Base-by-base conservation (phyloP, 2,888 invertebrate species). In the Incurvaria masculella region DNA sequence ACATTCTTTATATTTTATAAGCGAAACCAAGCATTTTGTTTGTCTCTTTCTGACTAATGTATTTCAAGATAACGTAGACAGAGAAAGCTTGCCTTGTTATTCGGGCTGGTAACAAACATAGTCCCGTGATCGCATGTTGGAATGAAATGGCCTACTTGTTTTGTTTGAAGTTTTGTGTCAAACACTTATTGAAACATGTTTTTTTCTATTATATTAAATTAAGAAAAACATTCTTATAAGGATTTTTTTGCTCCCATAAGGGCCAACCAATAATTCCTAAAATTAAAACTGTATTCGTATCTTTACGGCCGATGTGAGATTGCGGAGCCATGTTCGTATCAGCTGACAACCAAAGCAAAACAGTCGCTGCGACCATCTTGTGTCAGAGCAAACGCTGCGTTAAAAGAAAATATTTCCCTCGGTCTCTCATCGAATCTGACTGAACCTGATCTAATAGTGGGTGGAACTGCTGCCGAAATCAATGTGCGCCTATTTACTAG, bases 341-440 rank as follows among this genome's bases (percentile, higher is more conserved):
- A 79, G 79, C 79, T 79, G 79, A 79, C 79, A 79, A 75, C 69
- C 79, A 79, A 79, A 79, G 79, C 79, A 79, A 79, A 79, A 79
- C 79, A 79, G 79, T 79, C 76, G 78, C 79, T 74, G 78, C 79
- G 72, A 79, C 79, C 79, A 79, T 79, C 79, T 79, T 79, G 79
- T 79, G 79, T 79, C 79, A 79, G 78, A 79, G 73, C 74, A 73
- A 68, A 76, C 69, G 69, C 73, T 68, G 72, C 69, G 71, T 70
- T 74, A 72, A 76, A 75, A 76, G 73, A n/a, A 75, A 72, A 74
- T 76, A 69, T 72, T 72, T 67, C 8, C 6, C 33, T 14, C 33
- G 11, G n/a, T n/a, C n/a, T n/a, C n/a, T n/a, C n/a, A n/a, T n/a
- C n/a, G 33, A n/a, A 33, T 33, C 33, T 33, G 33, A 33, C 33